Base-by-base conservation (phyloP, 2,888 invertebrate species). In the Coenonympha arcania region DNA sequence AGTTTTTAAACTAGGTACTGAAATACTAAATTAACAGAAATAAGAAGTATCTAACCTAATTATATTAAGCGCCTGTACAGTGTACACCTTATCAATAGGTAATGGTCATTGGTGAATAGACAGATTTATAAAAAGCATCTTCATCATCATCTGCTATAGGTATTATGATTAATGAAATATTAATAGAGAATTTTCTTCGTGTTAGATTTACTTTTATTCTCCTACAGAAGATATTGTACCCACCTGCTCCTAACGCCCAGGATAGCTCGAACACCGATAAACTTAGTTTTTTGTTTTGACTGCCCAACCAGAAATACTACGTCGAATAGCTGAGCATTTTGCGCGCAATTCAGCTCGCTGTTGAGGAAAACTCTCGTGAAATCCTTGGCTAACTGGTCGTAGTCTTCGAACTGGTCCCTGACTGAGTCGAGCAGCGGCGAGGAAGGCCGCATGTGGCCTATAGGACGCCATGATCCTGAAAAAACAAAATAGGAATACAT, bases 401-500 rank as follows among this genome's bases (percentile, higher is more conserved):
- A 95, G 79, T 95, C 95, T 79, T 96, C 96, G 73, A 96, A 96
- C 71, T 95, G 93, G 83, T 96, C 96, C 63, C 96, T 88, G 31
- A 96, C 96, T 4, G 95, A 95, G 79, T 97, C 96, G 61, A 96
- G 87, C 28, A 97, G 88, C 0, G 96, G 96, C 15, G 95, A 95
- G 0, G 95, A 96, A 1, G 96, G 96, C 66, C 96, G 88, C 96
- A 96, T 96, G 77, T 96, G 96, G 59, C 90, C 96, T 58, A 96
- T 96, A 9, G 96, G 96, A 66, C 96, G 89, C 96, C 96, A 96
- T 5, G 96, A 96, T 40, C 94, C 95, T 90, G 64, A 0, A 61
- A 59, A 18, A 34, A 5, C 6, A 15, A 44, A n/a, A 5, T 3
- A 6, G 11, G n/a, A n/a, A n/a, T n/a, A n/a, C n/a, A n/a, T n/a